phyloP scores from a whole-genome alignment of 1,140 invertebrate genomes.

The Ips typographus region DNA sequence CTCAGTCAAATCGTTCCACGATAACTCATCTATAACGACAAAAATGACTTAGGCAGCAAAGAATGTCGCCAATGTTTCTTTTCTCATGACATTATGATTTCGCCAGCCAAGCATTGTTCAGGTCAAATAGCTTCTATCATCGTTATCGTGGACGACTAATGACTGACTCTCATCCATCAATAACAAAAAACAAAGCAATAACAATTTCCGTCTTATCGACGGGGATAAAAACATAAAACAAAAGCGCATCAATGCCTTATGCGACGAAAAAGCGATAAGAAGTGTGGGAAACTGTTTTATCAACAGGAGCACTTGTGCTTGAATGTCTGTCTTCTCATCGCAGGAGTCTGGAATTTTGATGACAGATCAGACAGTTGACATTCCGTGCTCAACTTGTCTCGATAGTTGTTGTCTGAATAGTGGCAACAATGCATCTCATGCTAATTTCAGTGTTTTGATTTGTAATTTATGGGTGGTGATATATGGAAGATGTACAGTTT shows the following conservation, averaged over 20 bases:
- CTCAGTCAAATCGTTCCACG: no score
- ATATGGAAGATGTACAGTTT: no score
- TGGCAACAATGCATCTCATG: no score
- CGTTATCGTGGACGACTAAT: background rate
- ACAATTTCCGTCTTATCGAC: conserved; percentile 21
- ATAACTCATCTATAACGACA: no score
- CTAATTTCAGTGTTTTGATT: no score
- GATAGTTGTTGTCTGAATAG: no score
- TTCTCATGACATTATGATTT: no score
- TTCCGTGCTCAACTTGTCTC: background rate
- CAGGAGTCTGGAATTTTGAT: conserved; percentile 26
- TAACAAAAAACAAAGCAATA: conserved; percentile 27
- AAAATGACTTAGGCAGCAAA: no score
- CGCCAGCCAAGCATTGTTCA: no score
- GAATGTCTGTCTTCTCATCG: conserved; percentile 18
- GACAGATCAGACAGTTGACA: conserved; percentile 26
- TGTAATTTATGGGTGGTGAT: no score
- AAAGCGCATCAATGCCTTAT: conserved; percentile 34
- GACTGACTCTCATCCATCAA: conserved; percentile 3
- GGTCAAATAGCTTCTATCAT: background rate
- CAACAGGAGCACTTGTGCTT: conserved; percentile 32
- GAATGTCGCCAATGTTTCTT: no score
- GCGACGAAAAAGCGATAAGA: conserved; percentile 27
- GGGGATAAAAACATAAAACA: conserved; percentile 29
- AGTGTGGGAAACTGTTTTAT: conserved; percentile 38